Evolutionary conservation across 2,797 vertebrate species (phyloP), one percentile per base, ranked within the genome.

Genomic region (Periparus ater): DNA sequence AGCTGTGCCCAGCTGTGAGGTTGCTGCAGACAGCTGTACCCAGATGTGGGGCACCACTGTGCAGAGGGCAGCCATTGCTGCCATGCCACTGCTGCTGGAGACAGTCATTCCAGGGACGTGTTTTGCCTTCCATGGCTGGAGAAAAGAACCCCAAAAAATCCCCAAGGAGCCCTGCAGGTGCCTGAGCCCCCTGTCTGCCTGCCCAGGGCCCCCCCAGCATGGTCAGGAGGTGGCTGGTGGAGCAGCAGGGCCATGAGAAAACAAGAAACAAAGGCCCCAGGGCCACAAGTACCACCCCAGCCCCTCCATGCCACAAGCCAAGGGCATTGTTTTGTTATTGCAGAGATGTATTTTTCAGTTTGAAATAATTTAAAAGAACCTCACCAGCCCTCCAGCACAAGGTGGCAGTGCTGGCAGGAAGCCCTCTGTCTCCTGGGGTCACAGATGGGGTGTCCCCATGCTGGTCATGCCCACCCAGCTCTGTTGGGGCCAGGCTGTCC

Each of bases 281-380:
- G 0, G 34, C 42, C 4, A 15, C 36, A 55, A 50, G 25, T n/a
- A 50, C 22, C 71, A 44, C 61, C 21, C 20, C 40, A 51, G 10
- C 29, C 20, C 29, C 8, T 44, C 58, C 2, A 0, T 17, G 32
- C 53, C 2, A 0, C 60, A 34, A 63, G 32, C 44, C 30, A 40
- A 74, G 38, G 25, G 15, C 32, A 68, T 23, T 10, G 2, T 17
- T 42, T 32, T 1, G 0, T 57, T 18, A 42, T 57, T 83, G n/a
- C 34, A 60, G 25, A 54, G 19, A 54, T 51, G 22, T 40, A 51
- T 74, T 74, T 61, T 66, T 12, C 38, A 16, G 30, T 83, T 83
- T n/a, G 13, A 51, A 98, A 98, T 98, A 97, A 98, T 70, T 98
- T 98, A 97, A 93, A 95, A 67, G 16, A 12, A 71, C 55, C 34